These are phyloP conservation scores for Dasypus novemcinctus DNA, from an alignment of 2,113 vertebrate species.

Conservation along the genomic window DNA sequence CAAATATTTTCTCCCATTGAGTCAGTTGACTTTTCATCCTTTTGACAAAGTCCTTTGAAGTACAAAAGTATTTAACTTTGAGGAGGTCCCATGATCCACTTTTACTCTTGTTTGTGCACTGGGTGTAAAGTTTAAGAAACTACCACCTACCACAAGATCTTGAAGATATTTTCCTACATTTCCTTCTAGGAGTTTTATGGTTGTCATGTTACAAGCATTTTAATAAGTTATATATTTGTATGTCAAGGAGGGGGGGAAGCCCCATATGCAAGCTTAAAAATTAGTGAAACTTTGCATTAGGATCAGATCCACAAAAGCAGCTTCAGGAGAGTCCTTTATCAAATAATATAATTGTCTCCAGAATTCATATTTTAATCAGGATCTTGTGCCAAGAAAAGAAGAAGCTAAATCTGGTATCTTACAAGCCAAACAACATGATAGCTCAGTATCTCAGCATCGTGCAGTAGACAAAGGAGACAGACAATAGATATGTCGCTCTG, in stretches of 20 bases:
- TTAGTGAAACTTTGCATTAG: background rate
- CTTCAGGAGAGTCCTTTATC: background rate
- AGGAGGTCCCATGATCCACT: too few species aligned
- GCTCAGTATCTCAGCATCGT: slow-evolving; percentile 7
- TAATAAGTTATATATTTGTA: background rate
- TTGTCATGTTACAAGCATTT: background rate
- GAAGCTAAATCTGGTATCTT: slow-evolving; percentile 16
- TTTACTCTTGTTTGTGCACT: too few species aligned
- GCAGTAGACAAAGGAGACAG: background rate
- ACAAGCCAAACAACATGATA: background rate
- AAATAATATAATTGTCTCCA: background rate
- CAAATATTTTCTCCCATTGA: too few species aligned
- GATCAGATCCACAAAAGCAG: slow-evolving; percentile 26
- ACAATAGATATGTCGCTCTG: background rate
- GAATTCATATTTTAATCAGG: background rate
- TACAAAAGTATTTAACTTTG: too few species aligned
- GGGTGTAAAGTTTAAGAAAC: too few species aligned
- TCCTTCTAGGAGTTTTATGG: too few species aligned
- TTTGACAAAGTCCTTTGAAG: too few species aligned
- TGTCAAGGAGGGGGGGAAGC: background rate
- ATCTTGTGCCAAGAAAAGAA: slow-evolving; percentile 34
- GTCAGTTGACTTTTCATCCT: too few species aligned
- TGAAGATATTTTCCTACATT: too few species aligned
- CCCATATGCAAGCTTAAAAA: background rate
- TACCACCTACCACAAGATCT: too few species aligned